Evolutionary conservation across 2,797 vertebrate genomes (phyloP), one percentile per base, ranked within the genome.

Genomic region (Pitangus sulphuratus): DNA sequence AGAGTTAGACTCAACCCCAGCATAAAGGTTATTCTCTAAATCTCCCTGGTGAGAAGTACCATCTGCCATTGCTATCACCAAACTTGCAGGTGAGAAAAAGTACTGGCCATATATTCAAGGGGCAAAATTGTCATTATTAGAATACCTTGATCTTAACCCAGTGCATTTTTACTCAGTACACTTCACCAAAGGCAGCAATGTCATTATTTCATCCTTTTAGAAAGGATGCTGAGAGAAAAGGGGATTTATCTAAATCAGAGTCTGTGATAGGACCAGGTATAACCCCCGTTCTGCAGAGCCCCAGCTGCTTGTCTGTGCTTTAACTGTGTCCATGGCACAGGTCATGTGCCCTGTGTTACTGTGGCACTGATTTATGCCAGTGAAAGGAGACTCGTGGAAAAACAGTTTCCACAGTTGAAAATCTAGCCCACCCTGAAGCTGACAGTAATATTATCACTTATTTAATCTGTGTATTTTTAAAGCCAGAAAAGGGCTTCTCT

Each of bases 311-410:
- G 47, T 64, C 33, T n/a, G n/a, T 54, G 50, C 21, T 45, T 37
- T 30, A 5, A 47, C 35, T 8, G 19, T 48, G 54, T 17, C 54
- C 3, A 1, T 11, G 70, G 50, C n/a, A n/a, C n/a, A 10, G 44
- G 26, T 53, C n/a, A 50, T 22, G 2, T 2, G 5, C 40, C 60
- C 81, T 4, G 1, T 0, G 1, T 47, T 47, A 16, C 22, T 15
- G 35, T 20, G 30, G 11, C 42, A 8, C 64, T 42, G 50, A 28
- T 48, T 68, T 68, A 19, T 66, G 26, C 22, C 53, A 30, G n/a
- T 28, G 56, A 44, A 28, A 37, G 30, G 22, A 31, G 33, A 24
- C 44, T 79, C 8, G 2, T 31, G 53, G 45, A 16, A 66, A 79
- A 71, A 45, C 10, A 31, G 51, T 58, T 54, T 71, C 44, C 40